Evolutionary conservation across 2,888 invertebrate genomes (phyloP).

Genomic region (Meteorus colon): DNA sequence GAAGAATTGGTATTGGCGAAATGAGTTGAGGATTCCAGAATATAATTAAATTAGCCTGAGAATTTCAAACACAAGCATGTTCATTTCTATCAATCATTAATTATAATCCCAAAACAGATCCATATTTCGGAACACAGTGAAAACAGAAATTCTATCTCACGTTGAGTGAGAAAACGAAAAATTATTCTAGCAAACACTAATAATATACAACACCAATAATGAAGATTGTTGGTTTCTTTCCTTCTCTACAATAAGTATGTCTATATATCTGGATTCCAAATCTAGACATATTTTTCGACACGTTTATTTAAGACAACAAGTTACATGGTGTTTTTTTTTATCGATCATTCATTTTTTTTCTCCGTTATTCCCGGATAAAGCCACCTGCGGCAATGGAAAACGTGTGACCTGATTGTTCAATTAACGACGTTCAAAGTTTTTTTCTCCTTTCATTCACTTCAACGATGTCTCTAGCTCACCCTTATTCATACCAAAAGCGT

Average conservation of each 20-base stretch:
- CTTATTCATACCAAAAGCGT: constrained; percentile 19
- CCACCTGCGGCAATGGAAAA: constrained; percentile 19
- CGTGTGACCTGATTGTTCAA: constrained; percentile 15
- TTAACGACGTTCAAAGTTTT: not conserved
- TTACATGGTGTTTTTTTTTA: not conserved
- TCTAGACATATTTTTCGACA: not conserved
- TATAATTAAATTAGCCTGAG: too few species aligned
- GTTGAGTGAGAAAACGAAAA: not conserved
- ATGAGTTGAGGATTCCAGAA: too few species aligned
- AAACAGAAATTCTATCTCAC: too few species aligned
- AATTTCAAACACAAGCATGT: too few species aligned
- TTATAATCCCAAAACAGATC: too few species aligned
- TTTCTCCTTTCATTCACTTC: not conserved
- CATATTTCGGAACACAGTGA: too few species aligned
- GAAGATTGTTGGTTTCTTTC: not conserved
- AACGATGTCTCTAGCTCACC: not conserved
- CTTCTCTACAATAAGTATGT: not conserved
- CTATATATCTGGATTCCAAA: not conserved
- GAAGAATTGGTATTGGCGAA: too few species aligned
- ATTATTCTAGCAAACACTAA: not conserved
- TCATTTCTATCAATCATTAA: too few species aligned
- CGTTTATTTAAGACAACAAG: not conserved
- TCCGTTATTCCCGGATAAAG: constrained; percentile 26
- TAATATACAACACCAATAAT: too few species aligned
- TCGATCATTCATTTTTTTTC: not conserved